phyloP scores from a whole-genome alignment of 2,113 vertebrate species.

The Periophthalmus modestus region DNA sequence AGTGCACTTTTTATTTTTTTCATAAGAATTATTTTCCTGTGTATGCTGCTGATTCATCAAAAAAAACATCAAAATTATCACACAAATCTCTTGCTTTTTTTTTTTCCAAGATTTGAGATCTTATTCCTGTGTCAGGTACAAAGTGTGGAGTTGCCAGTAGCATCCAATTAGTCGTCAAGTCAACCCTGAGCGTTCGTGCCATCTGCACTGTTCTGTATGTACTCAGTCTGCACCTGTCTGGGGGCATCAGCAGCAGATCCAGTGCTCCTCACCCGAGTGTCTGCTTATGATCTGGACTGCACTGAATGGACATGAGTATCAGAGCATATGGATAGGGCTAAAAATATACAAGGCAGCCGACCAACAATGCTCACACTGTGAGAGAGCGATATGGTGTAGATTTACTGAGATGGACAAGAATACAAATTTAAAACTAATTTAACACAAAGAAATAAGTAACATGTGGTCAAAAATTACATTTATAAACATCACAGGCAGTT shows the following conservation, averaged over 20 bases:
- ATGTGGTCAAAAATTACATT: neutral
- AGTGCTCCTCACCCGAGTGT: conserved; percentile 10
- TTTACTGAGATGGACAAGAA: neutral
- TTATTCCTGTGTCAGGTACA: conserved; percentile 53
- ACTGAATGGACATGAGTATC: neutral
- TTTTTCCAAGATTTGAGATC: conserved; percentile 32
- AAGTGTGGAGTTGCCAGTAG: conserved; percentile 39
- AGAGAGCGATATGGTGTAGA: neutral
- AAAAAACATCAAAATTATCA: neutral
- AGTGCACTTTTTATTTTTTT: too few species aligned
- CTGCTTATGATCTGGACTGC: conserved; percentile 8
- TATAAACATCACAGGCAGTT: neutral
- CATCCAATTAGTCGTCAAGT: conserved; percentile 45
- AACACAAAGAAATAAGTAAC: too few species aligned
- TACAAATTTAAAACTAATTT: neutral
- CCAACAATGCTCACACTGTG: neutral
- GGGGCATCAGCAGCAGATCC: conserved; percentile 28
- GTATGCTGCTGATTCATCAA: neutral
- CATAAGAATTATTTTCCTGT: too few species aligned
- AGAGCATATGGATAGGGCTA: neutral
- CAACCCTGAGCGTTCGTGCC: conserved; percentile 30
- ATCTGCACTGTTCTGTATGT: conserved; percentile 2
- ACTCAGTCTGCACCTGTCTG: conserved; percentile 21
- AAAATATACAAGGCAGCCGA: neutral
- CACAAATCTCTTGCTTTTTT: neutral